These are phyloP conservation scores for Drosophila ustulata DNA, from an alignment of 2,888 invertebrate genomes.

Conservation along the genomic window DNA sequence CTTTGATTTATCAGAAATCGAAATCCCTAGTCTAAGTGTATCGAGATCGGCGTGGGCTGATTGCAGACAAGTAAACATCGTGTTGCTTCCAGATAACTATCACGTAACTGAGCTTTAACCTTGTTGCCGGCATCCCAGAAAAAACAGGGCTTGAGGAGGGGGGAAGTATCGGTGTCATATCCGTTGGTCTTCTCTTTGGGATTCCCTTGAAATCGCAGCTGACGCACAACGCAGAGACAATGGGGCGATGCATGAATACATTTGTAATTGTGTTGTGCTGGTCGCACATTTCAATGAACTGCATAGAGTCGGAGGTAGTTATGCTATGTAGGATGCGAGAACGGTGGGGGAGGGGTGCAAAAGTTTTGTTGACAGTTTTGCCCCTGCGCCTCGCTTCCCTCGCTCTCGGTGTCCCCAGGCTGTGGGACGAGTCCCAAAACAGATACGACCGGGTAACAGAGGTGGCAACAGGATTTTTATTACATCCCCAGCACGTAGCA, in stretches of 20 bases:
- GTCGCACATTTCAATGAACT: conserved; percentile 71
- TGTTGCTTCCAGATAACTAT: conserved; percentile 23
- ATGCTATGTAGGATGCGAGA: not conserved
- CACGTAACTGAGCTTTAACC: conserved; percentile 74
- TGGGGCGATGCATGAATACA: conserved; percentile 61
- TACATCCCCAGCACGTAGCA: conserved; percentile 59
- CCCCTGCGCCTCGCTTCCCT: not conserved
- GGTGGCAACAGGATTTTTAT: conserved; percentile 41
- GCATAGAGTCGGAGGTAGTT: conserved; percentile 33
- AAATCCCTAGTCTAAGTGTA: no score
- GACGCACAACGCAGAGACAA: conserved; percentile 48
- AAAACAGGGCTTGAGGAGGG: not conserved
- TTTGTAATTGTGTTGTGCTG: conserved; percentile 64
- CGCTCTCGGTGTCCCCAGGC: conserved; percentile 13
- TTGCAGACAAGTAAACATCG: conserved; percentile 23
- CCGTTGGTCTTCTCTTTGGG: conserved; percentile 14
- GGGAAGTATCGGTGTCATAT: conserved; percentile 35
- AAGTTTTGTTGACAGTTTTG: conserved; percentile 53
- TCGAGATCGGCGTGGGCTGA: not conserved
- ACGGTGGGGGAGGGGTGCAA: not conserved
- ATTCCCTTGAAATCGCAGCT: conserved; percentile 40
- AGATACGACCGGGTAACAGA: conserved; percentile 23
- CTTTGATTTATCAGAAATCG: not conserved
- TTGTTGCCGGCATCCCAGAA: conserved; percentile 45
- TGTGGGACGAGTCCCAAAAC: conserved; percentile 26